Base-by-base conservation (phyloP, 1,140 invertebrate species). In the Dendrolimus kikuchii region DNA sequence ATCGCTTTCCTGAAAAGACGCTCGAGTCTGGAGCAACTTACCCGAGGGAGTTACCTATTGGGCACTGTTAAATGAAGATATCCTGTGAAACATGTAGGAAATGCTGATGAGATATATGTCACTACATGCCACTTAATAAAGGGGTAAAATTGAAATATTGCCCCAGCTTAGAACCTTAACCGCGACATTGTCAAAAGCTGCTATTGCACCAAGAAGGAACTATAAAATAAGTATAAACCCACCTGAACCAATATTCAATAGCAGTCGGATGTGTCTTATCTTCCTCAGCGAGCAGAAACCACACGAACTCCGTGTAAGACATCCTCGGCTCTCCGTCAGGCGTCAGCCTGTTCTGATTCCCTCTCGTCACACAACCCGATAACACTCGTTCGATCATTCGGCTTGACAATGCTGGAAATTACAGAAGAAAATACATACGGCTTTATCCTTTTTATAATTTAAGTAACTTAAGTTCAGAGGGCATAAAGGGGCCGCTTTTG, bases 301-400 rank as follows among this genome's bases (percentile, higher is more conserved):
- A 99, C 2, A 99, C 98, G 88, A 99, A 99, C 80, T 99, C 98
- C 0, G 95, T 95, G 73, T 99, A 99, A 46, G 95, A 97, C 96
- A 99, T 99, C 70, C 96, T 81, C 1, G 85, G 80, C 50, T 77
- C 88, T 2, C 89, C 88, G 55, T 88, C 88, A 0, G 89, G 76
- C n/a, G 88, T 85, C 52, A 89, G 71, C 46, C 88, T 85, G 66
- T 88, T 89, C 67, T 87, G 89, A 66, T 92, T 91, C 53, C 92
- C 92, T 64, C 95, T 90, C 0, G 96, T 98, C 6, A 99, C 98
- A 59, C 97, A 98, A 39, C 98, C 97, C 40, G 95, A 97, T 77
- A 99, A 98, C 86, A 99, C 99, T 55, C 98, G 91, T 63, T 99
- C 98, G 58, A 99, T 98, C 85, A 99, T 96, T 43, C 96, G 90